Evolutionary conservation across 2,888 invertebrate species (phyloP).

Genomic region (Acronicta aceris): DNA sequence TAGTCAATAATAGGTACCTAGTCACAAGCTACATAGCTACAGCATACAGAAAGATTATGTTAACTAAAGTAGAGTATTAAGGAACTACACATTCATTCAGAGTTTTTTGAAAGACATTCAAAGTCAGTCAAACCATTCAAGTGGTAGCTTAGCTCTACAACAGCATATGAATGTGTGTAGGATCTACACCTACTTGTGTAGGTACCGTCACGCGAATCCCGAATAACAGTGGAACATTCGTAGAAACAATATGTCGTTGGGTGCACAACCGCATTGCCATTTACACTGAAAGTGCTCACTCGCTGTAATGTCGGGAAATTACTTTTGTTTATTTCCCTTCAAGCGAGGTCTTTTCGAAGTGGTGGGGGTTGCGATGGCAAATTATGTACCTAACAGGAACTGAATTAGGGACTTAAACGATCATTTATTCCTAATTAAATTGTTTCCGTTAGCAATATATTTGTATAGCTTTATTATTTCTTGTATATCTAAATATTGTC

Average conservation of each 20-base stretch:
- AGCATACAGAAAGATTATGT: conserved; percentile 17
- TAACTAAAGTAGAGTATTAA: conserved; percentile 35
- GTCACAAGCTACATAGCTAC: conserved; percentile 8
- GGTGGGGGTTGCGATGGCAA: conserved; percentile 43
- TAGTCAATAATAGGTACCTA: conserved; percentile 28
- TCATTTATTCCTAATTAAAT: conserved; percentile 42
- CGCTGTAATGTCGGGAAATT: conserved; percentile 66
- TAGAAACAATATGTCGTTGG: conserved; percentile 72
- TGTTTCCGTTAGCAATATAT: conserved; percentile 41
- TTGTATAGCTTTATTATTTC: conserved; percentile 31
- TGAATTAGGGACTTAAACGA: conserved; percentile 51
- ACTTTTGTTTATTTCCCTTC: conserved; percentile 67
- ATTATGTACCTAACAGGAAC: conserved; percentile 53
- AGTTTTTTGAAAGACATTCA: conserved; percentile 32
- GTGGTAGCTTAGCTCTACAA: conserved; percentile 20
- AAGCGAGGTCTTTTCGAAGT: conserved; percentile 57
- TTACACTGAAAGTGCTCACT: conserved; percentile 69
- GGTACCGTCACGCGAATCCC: conserved; percentile 71
- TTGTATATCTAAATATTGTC: conserved; percentile 3
- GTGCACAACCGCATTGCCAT: conserved; percentile 66
- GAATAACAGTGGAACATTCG: conserved; percentile 68
- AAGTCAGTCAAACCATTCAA: conserved; percentile 27
- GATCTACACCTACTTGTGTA: conserved; percentile 55
- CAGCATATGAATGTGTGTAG: conserved; percentile 45
- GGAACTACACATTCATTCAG: conserved; percentile 35